Base-by-base conservation (phyloP, 2,888 invertebrate species). In the Strigamia crassipes region DNA sequence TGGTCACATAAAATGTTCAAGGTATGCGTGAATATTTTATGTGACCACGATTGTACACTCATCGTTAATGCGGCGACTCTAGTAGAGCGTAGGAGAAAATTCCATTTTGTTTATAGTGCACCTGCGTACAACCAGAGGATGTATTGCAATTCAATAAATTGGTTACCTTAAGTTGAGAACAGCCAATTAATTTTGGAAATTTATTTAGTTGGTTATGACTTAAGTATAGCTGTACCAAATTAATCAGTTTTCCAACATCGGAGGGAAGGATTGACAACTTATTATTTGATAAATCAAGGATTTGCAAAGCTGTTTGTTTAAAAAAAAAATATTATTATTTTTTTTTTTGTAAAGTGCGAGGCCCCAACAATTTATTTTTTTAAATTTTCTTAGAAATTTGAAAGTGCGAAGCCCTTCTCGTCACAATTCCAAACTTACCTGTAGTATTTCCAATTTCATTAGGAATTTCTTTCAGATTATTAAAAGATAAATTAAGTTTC, bases 251-350 rank as follows among this genome's bases (percentile, higher is more conserved):
- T 12, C 93, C 92, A 86, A 95, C 88, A 80, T 66, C 82, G 21
- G 80, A 88, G 9, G 92, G 89, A 9, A 95, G 93, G 18, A 80
- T 73, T 2, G 80, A 91, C 82, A 95, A 87, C 85, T 91, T 91
- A 87, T 95, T 95, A 85, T 93, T 91, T 85, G 91, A 92, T 80
- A 94, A 88, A 87, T 94, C 93, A 85, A 96, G 86, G 86, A 92
- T 93, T 86, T 91, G 90, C 83, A 95, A 89, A 84, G 90, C 93
- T 93, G 86, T 83, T 27, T 27, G 27, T 1, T 27, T 27, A 27
- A 84, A 83, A 80, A 23, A 23, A 15, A 79, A 15, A 3, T 21
- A 77, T 15, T 27, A 27, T 27, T 27, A 27, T 27, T 27, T 2
- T 27, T 27, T 2, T 27, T 27, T 2, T 27, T 27, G 3, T 27